Percentiles rank a stretch among this genome's conserved stretches.
Evolutionary conservation across 2,888 invertebrate species (phyloP).

Genomic region (Lamellibrachia satsuma): DNA sequence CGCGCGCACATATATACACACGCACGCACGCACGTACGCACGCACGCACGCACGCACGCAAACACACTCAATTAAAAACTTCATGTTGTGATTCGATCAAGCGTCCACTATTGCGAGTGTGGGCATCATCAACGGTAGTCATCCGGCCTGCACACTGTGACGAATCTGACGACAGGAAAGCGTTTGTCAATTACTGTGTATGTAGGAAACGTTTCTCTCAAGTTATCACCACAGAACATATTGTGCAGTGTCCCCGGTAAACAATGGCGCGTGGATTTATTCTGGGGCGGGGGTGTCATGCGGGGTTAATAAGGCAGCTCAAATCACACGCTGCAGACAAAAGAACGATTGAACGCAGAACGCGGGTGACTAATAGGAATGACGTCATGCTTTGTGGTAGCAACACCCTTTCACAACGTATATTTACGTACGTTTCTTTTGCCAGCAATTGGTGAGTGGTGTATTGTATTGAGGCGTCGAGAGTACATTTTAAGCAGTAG

Average conservation of each 20-base stretch:
- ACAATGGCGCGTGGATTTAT: too few species aligned
- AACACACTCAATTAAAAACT: background rate
- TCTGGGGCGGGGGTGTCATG: too few species aligned
- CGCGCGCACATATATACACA: conserved; percentile 14
- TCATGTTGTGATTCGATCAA: background rate
- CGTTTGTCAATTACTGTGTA: background rate
- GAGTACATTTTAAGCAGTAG: background rate
- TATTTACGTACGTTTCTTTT: background rate
- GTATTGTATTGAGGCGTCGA: background rate
- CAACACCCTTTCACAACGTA: background rate
- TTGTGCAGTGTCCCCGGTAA: too few species aligned
- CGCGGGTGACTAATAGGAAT: background rate
- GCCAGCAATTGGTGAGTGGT: background rate
- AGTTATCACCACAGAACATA: too few species aligned
- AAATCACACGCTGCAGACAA: background rate
- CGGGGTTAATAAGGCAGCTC: background rate
- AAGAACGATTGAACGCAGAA: background rate
- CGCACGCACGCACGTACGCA: conserved; percentile 8
- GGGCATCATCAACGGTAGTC: background rate
- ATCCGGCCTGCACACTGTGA: background rate
- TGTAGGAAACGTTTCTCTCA: background rate
- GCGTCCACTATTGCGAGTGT: too few species aligned
- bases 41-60: conserved; percentile 17
- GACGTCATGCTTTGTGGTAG: background rate
- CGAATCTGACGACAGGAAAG: background rate